Percentiles rank a stretch among this genome's conserved stretches.
phyloP scores from a whole-genome alignment of 2,888 invertebrate genomes.

The Leptinotarsa tumamoca region DNA sequence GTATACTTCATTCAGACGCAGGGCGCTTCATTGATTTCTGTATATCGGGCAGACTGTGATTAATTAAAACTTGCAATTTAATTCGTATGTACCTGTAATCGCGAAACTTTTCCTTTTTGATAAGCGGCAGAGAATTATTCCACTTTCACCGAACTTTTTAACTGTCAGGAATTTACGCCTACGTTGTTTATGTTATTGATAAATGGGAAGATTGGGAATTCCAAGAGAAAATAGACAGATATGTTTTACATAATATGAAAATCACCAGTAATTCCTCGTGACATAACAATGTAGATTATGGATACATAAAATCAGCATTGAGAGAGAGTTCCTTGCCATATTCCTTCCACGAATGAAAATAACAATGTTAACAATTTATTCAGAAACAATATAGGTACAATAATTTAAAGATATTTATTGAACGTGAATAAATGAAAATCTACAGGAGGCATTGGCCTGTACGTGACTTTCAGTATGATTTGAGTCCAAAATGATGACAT shows the following conservation, averaged over 20 bases:
- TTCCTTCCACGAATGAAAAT: no score
- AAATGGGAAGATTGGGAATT: neutral
- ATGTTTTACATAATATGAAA: conserved; percentile 2
- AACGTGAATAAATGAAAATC: no score
- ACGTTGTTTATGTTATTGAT: conserved; percentile 1
- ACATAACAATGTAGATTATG: conserved; percentile 1
- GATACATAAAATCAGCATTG: neutral
- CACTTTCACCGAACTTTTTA: neutral
- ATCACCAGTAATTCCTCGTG: neutral
- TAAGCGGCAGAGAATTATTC: neutral
- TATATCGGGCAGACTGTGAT: no score
- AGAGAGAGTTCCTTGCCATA: neutral
- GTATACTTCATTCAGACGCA: no score
- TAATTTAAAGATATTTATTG: no score
- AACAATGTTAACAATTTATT: no score
- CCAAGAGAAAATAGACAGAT: neutral
- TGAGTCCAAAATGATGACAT: no score
- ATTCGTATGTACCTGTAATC: neutral
- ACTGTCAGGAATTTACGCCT: conserved; percentile 6
- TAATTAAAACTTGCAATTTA: neutral
- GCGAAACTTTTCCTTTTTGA: conserved; percentile 12
- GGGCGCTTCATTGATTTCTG: no score
- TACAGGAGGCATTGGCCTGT: no score
- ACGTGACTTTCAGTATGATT: no score
- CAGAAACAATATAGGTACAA: no score